phyloP scores from a whole-genome alignment of 2,113 vertebrate species.

The Mesocricetus auratus region DNA sequence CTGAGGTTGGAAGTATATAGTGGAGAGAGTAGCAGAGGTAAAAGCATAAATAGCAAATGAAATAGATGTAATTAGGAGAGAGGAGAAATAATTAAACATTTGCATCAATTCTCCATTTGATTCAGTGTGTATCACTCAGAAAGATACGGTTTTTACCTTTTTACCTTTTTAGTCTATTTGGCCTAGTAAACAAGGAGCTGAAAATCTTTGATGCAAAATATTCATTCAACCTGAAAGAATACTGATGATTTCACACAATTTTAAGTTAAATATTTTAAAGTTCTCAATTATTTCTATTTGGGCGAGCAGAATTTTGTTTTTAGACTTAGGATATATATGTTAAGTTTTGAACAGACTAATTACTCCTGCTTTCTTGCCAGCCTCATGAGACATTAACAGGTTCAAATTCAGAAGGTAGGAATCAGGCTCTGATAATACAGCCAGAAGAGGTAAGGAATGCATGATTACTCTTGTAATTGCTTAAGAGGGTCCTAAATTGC shows the following conservation, averaged over 20 bases:
- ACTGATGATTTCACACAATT: slow-evolving; percentile 56
- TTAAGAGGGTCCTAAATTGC: slow-evolving; percentile 59
- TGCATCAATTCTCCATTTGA: slow-evolving; percentile 23
- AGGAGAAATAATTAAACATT: slow-evolving; percentile 10
- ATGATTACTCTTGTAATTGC: slow-evolving; percentile 62
- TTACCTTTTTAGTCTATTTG: slow-evolving; percentile 46
- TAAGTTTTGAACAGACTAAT: slow-evolving; percentile 64
- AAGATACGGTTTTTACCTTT: slow-evolving; percentile 30
- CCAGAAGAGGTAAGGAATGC: slow-evolving; percentile 61
- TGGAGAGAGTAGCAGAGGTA: neutral
- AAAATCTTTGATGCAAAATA: slow-evolving; percentile 53
- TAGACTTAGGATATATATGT: slow-evolving; percentile 41
- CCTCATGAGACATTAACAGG: slow-evolving; percentile 30
- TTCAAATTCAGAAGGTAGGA: slow-evolving; percentile 68
- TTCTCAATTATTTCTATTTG: slow-evolving; percentile 66
- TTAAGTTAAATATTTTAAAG: slow-evolving; percentile 68
- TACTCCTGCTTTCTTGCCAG: slow-evolving; percentile 25
- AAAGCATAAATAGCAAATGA: neutral
- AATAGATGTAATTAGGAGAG: neutral
- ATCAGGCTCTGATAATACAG: slow-evolving; percentile 59
- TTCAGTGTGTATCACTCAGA: slow-evolving; percentile 22
- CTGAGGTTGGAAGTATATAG: neutral
- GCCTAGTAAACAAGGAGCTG: slow-evolving; percentile 41
- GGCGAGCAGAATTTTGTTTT: slow-evolving; percentile 27
- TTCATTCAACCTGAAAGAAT: slow-evolving; percentile 43